A percentile compares a stretch with the other conserved stretches of the same genome.
Conservation (phyloP, 2,797 vertebrate genomes). For the Crocidura indochinensis region DNA sequence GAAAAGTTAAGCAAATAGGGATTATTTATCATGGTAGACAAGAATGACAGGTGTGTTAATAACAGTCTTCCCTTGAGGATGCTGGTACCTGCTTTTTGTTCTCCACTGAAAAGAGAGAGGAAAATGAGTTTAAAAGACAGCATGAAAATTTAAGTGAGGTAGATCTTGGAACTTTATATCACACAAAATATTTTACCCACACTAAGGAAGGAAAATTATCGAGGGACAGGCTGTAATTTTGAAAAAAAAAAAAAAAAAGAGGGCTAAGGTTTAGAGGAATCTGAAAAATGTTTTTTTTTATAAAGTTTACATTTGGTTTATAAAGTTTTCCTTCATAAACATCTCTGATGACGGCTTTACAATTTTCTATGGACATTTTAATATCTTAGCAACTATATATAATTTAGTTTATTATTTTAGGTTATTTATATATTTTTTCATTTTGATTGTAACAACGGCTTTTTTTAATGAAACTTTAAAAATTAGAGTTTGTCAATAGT, state of each 20-base stretch:
- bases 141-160: constrained; percentile 50
- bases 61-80: constrained; percentile 69
- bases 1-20: constrained; percentile 76
- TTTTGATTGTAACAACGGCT: too few relatives aligned
- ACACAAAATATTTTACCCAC: constrained; percentile 42
- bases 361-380: too few relatives aligned
- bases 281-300: constrained; percentile 6
- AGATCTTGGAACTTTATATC: not conserved
- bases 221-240: not conserved
- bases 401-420: too few relatives aligned
- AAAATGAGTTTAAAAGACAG: constrained; percentile 66
- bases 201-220: not conserved
- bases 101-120: constrained; percentile 50
- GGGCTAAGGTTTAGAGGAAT: not conserved
- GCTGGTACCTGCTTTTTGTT: constrained; percentile 72
- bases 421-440: too few relatives aligned
- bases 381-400: too few relatives aligned
- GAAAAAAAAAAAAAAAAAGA: constrained; percentile 29
- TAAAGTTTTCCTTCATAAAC: not conserved
- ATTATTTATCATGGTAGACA: constrained; percentile 75
- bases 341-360: not conserved
- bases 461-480: too few relatives aligned
- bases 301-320: not conserved
- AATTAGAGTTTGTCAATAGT: not conserved
- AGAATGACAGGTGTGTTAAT: constrained; percentile 75